Evolutionary conservation across 1,140 invertebrate genomes (phyloP), one percentile per base, ranked within the genome.

Genomic region (Phymastichus coffea): DNA sequence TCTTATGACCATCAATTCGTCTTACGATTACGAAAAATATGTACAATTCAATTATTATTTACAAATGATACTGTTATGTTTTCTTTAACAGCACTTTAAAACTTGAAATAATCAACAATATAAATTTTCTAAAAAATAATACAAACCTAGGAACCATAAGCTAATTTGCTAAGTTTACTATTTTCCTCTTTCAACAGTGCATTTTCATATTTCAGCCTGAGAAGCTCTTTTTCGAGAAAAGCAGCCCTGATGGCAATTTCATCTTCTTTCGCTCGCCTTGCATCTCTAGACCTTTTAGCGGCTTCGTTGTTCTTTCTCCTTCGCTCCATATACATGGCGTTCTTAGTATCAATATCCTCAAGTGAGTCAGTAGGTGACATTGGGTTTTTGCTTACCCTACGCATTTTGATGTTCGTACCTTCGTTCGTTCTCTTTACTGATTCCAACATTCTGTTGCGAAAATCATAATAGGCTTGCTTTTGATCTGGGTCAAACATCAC

Each of bases 261-360:
- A 57, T 97, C 92, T 73, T 98, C 95, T 71, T 97, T 94, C 12
- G 88, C 85, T 66, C 94, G 83, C 53, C 96, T 82, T 0, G 92
- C 88, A 68, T 98, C 95, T 35, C 96, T 82, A 0, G 94, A 97
- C 54, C 94, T 83, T 75, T 98, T 99, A 1, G 96, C 96, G 0
- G 96, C 95, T 64, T 91, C 92, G 74, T 98, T 98, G 73, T 99
- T 98, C 73, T 95, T 95, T 55, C 89, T 85, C 9, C 95, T 80
- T 57, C 93, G 83, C 70, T 95, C 93, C 80, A 88, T 89, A 71
- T 98, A 98, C 0, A 88, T 87, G 0, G 87, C 86, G 70, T 95
- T 93, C 70, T 92, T 92, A n/a, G n/a, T n/a, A n/a, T n/a, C n/a
- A n/a, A n/a, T n/a, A 20, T 84, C 79, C 4, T 75, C 67, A 2